Evolutionary conservation across 2,888 invertebrate species (phyloP), one percentile per base, ranked within the genome.

Genomic region (Patella depressa): DNA sequence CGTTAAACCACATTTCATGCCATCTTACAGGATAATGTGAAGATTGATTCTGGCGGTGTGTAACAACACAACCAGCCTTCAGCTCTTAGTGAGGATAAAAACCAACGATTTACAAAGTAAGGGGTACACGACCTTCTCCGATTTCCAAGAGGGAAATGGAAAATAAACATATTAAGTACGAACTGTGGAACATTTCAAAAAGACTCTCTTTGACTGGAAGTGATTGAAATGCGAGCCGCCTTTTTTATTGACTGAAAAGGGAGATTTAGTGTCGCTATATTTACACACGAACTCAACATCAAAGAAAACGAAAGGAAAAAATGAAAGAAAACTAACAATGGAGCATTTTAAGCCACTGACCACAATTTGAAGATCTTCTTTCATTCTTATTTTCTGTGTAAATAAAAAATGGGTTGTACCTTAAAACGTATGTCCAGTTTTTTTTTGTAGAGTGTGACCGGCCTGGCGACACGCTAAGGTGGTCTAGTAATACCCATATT

Each of bases 91-190:
- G 9, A 7, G 45, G 45, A 45, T 45, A 45, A 45, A 45, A 45
- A 45, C 45, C 45, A 45, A 45, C 45, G 9, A 9, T 45, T 45
- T 45, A 9, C 45, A 45, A 45, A 45, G 45, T 45, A 45, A 45
- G 45, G 45, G 34, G 4, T 34, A 34, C 5, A 19, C 65, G 19
- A 11, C 65, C 65, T n/a, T 65, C n/a, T 65, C 65, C 65, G 24
- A 65, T 65, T 65, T 24, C 65, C 24, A 45, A 24, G 24, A 65
- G 24, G 24, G 65, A 65, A 65, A 65, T 65, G 65, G 65, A 65
- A 65, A 65, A 14, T 65, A 65, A 65, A 65, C 65, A 65, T 1
- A 24, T 24, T 65, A 65, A 65, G 24, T 24, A 65, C 19, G 65
- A 65, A 65, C 19, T 24, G 19, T 65, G 19, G 65, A 65, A 65